These are phyloP conservation scores for Phymastichus coffea DNA, from an alignment of 1,140 invertebrate genomes.

Conservation along the genomic window DNA sequence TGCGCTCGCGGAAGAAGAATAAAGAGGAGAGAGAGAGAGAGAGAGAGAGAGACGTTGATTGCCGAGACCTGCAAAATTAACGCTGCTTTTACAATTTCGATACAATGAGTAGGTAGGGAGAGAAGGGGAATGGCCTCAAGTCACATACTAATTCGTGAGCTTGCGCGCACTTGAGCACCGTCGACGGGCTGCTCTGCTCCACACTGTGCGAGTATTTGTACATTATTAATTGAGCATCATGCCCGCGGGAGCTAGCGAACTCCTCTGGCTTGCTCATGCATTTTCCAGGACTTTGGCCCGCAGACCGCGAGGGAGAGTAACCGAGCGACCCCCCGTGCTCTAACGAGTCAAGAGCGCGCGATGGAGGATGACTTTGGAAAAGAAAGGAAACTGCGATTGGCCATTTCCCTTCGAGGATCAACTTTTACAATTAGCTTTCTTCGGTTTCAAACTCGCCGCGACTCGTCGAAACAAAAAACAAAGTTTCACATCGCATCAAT, in stretches of 20 bases:
- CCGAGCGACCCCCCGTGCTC: too few relatives aligned
- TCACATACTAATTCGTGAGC: constrained; percentile 1
- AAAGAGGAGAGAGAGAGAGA: neutral
- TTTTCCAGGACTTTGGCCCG: constrained; percentile 4
- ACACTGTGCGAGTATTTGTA: constrained; percentile 1
- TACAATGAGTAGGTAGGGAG: too few relatives aligned
- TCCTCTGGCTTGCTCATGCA: neutral
- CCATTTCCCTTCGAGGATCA: too few relatives aligned
- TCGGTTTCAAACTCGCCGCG: too few relatives aligned
- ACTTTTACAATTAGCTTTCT: too few relatives aligned
- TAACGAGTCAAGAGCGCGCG: too few relatives aligned
- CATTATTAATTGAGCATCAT: constrained; percentile 20
- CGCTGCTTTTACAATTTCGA: constrained; percentile 13
- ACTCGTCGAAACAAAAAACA: too few relatives aligned
- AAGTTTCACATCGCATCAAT: too few relatives aligned
- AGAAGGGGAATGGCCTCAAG: neutral
- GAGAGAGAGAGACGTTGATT: neutral
- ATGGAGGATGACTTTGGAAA: too few relatives aligned
- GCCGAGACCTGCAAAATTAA: constrained; percentile 11
- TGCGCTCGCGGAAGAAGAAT: neutral
- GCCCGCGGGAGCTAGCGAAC: constrained; percentile 9
- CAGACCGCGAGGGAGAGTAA: too few relatives aligned
- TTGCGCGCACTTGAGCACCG: too few relatives aligned
- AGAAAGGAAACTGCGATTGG: too few relatives aligned
- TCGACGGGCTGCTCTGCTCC: neutral